Base-by-base conservation (phyloP, 1,140 invertebrate species). In the Telenomus remus region DNA sequence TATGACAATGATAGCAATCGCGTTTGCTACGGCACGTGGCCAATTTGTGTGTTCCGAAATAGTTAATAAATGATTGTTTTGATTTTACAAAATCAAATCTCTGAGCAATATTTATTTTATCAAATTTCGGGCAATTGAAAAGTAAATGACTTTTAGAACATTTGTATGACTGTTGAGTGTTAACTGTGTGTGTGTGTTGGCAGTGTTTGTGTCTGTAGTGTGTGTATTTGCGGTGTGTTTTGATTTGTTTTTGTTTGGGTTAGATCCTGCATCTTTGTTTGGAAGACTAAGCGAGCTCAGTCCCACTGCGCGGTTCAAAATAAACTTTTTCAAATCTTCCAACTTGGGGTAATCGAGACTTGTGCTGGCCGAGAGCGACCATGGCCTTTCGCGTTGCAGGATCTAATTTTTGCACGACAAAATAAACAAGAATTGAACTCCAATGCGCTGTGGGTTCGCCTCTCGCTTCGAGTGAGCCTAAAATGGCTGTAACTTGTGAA, bases 371-470 rank as follows among this genome's bases (percentile, higher is more conserved):
- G 14, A 12, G 0, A 59, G 15, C 10, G 34, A 59, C 56, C 56
- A 59, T n/a, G 0, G 46, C 56, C 5, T 13, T 37, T 0, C 34
- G n/a, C 7, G 57, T 37, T 7, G 34, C 57, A 4, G 57, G 14
- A 43, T 60, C 57, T n/a, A 64, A 12, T 15, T 48, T 64, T 54
- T 47, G 50, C 2, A 64, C 42, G 6, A 39, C 12, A 0, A 64
- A 53, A 47, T 53, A 64, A 8, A 54, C 61, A 8, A 64, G 14
- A 15, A 64, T 5, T n/a, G 43, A 47, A n/a, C 51, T 42, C 61
- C 61, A 64, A 2, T 33, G 1, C 0, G 47, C 27, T 1, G 54
- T 48, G 3, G 50, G 50, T 13, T 49, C 57, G 9, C 57, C 47
- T 10, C 11, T 4, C 4, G 59, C 48, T 0, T n/a, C 1, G 3